Conservation (phyloP, 1,140 invertebrate species). For the Calosoma granatense region DNA sequence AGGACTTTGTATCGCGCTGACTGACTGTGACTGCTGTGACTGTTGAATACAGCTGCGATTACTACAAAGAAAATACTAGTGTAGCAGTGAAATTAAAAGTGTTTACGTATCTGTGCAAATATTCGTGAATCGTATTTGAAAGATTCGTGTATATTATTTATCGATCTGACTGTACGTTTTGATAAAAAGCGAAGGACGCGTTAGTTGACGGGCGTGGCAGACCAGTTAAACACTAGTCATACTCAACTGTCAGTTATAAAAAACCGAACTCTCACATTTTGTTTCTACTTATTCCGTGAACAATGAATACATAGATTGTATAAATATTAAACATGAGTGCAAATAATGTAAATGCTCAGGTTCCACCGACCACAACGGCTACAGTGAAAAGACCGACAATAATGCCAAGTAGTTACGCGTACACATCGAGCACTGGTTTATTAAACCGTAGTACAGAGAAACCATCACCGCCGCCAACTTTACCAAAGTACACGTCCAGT, state of each 20-base stretch:
- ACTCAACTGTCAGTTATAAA: slow-evolving; percentile 13
- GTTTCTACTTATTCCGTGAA: not conserved
- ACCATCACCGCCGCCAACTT: slow-evolving; percentile 45
- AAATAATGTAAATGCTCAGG: slow-evolving; percentile 32
- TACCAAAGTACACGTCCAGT: slow-evolving; percentile 50
- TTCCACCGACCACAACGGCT: slow-evolving; percentile 30
- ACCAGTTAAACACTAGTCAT: slow-evolving; percentile 26
- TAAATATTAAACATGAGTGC: slow-evolving; percentile 28
- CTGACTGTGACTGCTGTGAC: not conserved
- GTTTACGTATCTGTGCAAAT: slow-evolving; percentile 12
- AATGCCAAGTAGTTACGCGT: slow-evolving; percentile 35
- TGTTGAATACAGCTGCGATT: not conserved
- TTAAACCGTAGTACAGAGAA: slow-evolving; percentile 32
- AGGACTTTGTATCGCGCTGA: not conserved
- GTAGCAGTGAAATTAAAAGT: not conserved
- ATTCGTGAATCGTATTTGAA: not conserved
- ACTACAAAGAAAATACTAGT: not conserved
- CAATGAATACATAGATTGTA: slow-evolving; percentile 5
- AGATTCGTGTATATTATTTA: not conserved
- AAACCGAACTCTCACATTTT: slow-evolving; percentile 2
- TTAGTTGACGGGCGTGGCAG: slow-evolving; percentile 28
- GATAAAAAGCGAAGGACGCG: not conserved
- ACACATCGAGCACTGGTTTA: slow-evolving; percentile 33
- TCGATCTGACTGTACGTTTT: not conserved
- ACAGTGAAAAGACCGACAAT: slow-evolving; percentile 35